Base-by-base conservation (phyloP, 2,888 invertebrate genomes). In the Nebria brevicollis region DNA sequence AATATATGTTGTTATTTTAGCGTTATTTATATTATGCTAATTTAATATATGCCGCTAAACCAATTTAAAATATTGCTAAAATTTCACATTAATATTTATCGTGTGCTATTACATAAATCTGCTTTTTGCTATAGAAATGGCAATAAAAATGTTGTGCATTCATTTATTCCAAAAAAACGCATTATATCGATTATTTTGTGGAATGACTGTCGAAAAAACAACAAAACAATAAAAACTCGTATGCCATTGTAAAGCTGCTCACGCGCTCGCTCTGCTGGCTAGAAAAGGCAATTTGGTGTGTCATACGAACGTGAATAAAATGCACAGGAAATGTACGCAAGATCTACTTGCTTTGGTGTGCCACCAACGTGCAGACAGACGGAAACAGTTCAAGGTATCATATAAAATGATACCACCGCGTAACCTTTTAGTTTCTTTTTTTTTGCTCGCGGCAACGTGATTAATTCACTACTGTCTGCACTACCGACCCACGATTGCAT, bases 231-330 rank as follows among this genome's bases (percentile, higher is more conserved):
- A 80, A 80, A 80, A 80, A 72, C 70, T 80, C 65, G 75, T 5
- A 75, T 75, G 80, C 43, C 75, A 75, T 80, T 80, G 66, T 75
- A 41, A 80, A 80, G 72, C 80, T 75, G 75, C 75, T 80, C 80
- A 80, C 80, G 80, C 80, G 75, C 72, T 70, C 80, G 75, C 75
- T 75, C 7, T 72, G 72, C 65, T 68, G 80, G 75, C 75, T 75
- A 75, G 80, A 75, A 74, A 80, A 68, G 75, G 80, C 80, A 80
- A 80, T 80, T 75, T 80, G 75, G 70, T 80, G 70, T 80, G 80
- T 75, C 80, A 68, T 72, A 75, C 75, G 80, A 75, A 80, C 80
- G 75, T 75, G 75, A 75, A 80, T 80, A 75, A 80, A 80, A 80
- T 80, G 75, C 75, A 70, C 70, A 15, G 70, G 11, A 70, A 70